These are phyloP conservation scores for Melieria crassipennis DNA, from an alignment of 2,888 invertebrate genomes.

Conservation along the genomic window DNA sequence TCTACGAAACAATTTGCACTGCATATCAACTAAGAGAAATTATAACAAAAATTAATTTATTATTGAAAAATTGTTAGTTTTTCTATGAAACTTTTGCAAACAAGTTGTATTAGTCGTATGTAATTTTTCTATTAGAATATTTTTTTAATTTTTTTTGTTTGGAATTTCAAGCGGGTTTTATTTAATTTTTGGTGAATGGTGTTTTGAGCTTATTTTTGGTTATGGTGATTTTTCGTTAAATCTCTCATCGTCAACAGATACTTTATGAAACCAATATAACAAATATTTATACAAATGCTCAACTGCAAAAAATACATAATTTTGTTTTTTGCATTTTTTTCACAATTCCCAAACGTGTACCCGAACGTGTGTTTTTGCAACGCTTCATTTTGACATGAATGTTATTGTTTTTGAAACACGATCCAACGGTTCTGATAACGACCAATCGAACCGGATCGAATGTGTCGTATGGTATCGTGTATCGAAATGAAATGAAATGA, in stretches of 20 bases:
- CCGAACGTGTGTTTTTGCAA: conserved; percentile 24
- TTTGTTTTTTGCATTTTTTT: conserved; percentile 27
- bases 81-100: too few relatives aligned
- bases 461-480: too few relatives aligned
- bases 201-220: conserved; percentile 23
- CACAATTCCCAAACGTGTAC: conserved; percentile 28
- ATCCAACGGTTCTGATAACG: too few relatives aligned
- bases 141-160: conserved; percentile 4
- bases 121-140: conserved; percentile 9
- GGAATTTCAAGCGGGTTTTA: conserved; percentile 10
- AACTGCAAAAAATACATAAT: conserved; percentile 31
- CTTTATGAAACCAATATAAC: neutral
- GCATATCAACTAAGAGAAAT: conserved; percentile 35
- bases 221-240: conserved; percentile 4
- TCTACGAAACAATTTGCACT: conserved; percentile 44
- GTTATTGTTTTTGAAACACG: too few relatives aligned
- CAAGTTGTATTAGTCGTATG: neutral
- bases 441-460: too few relatives aligned
- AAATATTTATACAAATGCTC: neutral
- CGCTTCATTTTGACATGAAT: conserved; percentile 4
- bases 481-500: too few relatives aligned
- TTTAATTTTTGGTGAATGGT: conserved; percentile 24
- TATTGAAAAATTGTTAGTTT: conserved; percentile 5
- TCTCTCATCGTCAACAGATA: conserved; percentile 11
- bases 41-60: conserved; percentile 5